Conservation (phyloP, 2,113 vertebrate species). For the Trogon surrucura region DNA sequence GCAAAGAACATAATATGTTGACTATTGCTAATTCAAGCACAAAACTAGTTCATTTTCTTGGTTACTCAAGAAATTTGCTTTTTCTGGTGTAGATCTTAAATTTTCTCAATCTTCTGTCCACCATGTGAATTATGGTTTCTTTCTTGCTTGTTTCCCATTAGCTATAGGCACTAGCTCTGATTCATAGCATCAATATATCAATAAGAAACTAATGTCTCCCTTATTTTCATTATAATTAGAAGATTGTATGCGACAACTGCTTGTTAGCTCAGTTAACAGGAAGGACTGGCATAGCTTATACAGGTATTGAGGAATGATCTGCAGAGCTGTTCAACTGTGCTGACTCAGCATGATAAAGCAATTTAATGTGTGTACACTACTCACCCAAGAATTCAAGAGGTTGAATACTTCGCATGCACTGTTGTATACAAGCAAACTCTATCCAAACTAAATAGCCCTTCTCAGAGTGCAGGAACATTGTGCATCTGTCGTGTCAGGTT, state of each 20-base stretch:
- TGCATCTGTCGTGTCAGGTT: neutral
- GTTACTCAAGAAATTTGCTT: neutral
- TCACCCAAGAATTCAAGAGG: neutral
- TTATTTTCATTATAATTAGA: neutral
- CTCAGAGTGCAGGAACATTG: neutral
- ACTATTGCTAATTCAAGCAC: neutral
- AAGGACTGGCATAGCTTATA: neutral
- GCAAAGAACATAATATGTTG: neutral
- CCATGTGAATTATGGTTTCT: rapidly evolving
- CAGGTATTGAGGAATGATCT: neutral
- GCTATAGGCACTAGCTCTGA: neutral
- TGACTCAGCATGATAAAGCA: neutral
- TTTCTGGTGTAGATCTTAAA: neutral
- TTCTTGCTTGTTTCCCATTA: neutral
- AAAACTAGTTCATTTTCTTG: neutral
- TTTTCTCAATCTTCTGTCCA: neutral
- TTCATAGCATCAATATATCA: neutral
- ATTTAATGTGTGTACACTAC: neutral
- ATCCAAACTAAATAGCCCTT: neutral
- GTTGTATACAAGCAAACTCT: neutral
- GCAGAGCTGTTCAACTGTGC: neutral
- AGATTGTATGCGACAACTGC: neutral
- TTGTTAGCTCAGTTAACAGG: neutral
- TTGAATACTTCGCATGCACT: neutral
- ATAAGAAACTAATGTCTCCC: neutral